phyloP scores from a whole-genome alignment of 1,140 invertebrate genomes.

The Ectropis grisescens region DNA sequence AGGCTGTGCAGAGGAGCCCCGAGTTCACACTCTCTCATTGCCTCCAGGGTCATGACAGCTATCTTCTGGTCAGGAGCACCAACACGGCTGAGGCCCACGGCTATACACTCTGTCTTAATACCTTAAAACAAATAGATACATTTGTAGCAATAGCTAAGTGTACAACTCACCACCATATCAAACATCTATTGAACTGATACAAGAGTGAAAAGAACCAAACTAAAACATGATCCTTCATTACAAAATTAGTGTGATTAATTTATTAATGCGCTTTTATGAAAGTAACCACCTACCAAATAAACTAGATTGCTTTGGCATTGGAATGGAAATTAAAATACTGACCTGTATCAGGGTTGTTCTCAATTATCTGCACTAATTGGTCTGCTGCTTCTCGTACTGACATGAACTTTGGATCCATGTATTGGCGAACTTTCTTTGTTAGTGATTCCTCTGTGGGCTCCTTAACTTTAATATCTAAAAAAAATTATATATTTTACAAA shows the following conservation, averaged over 20 bases:
- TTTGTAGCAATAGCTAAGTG: no score
- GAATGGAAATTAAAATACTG: no score
- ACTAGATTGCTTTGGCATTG: no score
- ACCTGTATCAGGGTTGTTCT: conserved; percentile 59
- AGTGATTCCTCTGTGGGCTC: conserved; percentile 97
- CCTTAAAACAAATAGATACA: conserved; percentile 41
- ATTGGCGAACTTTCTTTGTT: conserved; percentile 89
- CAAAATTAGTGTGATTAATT: no score
- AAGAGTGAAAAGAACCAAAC: not conserved
- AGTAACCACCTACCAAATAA: no score
- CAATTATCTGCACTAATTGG: conserved; percentile 85
- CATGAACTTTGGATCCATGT: conserved; percentile 96
- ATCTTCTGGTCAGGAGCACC: conserved; percentile 90
- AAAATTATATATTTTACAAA: no score
- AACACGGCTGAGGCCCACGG: conserved; percentile 90
- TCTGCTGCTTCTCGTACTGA: conserved; percentile 85
- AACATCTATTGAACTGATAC: no score
- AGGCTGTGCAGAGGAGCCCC: conserved; percentile 95
- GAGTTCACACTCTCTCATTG: conserved; percentile 85
- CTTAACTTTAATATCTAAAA: conserved; percentile 96
- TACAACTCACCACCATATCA: no score
- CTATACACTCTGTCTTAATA: conserved; percentile 72
- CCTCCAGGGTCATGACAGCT: conserved; percentile 76
- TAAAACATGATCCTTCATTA: not conserved
- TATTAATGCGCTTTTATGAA: no score